Base-by-base conservation (phyloP, 2,113 vertebrate species). In the Lepidothrix coronata region DNA sequence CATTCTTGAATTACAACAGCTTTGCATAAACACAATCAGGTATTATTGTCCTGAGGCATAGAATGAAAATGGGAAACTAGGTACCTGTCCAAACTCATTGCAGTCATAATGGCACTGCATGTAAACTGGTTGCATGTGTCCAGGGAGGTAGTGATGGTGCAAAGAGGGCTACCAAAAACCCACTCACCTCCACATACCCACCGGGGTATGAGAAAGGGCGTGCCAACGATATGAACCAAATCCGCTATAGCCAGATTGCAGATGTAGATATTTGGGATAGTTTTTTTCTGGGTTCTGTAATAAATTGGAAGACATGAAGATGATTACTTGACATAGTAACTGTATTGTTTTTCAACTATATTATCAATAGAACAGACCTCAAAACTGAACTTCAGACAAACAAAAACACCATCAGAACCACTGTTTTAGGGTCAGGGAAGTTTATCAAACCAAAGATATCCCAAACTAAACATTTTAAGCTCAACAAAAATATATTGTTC, bases 201-300 rank as follows among this genome's bases (percentile, higher is more conserved):
- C 59, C 97, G 96, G 79, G 97, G 97, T 73, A 97, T 97, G 14
- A 98, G 94, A 89, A 98, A 98, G 30, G 97, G 96, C 96, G 98
- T 97, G 81, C 96, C 97, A 49, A 76, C 90, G 70, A 97, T 95
- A 57, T 97, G 97, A 51, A 97, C 91, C 73, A 97, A 91, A 90
- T 97, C 97, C 58, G 97, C 97, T 67, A 96, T 55, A 58, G 97
- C 97, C 93, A 97, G 81, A 84, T 95, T 98, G 84, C 97, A 97
- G 66, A 98, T 97, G 39, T 41, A 41, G 39, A 41, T 41, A 41
- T 41, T 41, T 41, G 39, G 39, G 39, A 41, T 41, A 41, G 39
- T 41, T 41, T 41, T 41, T 41, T 41, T 41, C 39, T 41, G 39
- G 39, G 39, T 41, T 41, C 39, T 41, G 39, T 41, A 41, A 41